Evolutionary conservation across 30 jellyfish, hydroid and myxozoan species (phyloP).

Genomic region (Pelagia noctiluca): DNA sequence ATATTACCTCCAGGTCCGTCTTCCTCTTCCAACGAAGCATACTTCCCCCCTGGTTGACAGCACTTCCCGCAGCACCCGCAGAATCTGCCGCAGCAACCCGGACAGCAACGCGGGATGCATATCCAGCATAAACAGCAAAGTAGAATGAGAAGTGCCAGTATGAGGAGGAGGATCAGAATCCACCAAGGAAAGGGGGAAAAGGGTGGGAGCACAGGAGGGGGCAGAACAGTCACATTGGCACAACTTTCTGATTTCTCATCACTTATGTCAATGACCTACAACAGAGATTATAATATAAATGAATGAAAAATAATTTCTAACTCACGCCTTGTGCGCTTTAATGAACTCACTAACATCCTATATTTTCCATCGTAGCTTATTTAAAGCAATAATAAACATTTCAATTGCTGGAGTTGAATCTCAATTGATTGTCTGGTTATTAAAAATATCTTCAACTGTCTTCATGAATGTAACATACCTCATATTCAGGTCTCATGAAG

Average conservation of each 20-base stretch:
- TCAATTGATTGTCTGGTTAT: not conserved
- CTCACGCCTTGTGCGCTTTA: too few relatives aligned
- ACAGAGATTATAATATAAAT: too few relatives aligned
- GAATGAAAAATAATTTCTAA: too few relatives aligned
- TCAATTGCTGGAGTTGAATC: too few relatives aligned
- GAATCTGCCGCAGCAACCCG: conserved; percentile 58
- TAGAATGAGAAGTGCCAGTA: conserved; percentile 64
- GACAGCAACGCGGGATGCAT: conserved; percentile 89
- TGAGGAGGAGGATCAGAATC: conserved; percentile 72
- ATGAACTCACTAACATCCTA: too few relatives aligned
- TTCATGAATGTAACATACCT: conserved; percentile 15
- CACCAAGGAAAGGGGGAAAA: conserved; percentile 80
- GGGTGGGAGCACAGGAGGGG: conserved; percentile 11
- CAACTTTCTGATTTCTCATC: conserved; percentile 57
- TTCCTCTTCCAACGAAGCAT: conserved; percentile 68
- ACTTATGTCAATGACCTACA: conserved; percentile 29
- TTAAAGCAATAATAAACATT: too few relatives aligned
- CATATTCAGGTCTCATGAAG: conserved; percentile 77
- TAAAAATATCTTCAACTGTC: not conserved
- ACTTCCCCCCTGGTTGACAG: conserved; percentile 79
- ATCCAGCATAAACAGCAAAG: conserved; percentile 85
- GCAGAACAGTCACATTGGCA: not conserved
- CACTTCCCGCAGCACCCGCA: conserved; percentile 70
- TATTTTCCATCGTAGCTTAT: not conserved
- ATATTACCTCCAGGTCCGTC: conserved; percentile 3